Percentiles rank a stretch among this genome's conserved stretches.
Conservation (phyloP, 2,797 vertebrate species). For the Coranthus polyacanthus region DNA sequence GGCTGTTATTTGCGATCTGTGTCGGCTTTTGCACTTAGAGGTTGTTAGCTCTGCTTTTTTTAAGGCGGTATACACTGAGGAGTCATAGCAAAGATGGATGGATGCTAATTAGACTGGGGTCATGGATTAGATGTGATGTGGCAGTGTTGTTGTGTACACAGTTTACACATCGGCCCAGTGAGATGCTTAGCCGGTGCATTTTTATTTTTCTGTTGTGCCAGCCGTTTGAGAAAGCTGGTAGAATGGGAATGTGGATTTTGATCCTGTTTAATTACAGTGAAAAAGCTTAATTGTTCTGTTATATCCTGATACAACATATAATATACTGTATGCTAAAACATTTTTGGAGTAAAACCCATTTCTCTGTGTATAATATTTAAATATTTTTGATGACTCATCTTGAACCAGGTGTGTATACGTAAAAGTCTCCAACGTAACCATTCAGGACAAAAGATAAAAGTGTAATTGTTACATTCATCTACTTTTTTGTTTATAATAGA, state of each 20-base stretch:
- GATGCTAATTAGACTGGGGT: constrained; percentile 25
- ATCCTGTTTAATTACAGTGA: too few relatives aligned
- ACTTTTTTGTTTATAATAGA: too few relatives aligned
- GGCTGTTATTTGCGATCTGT: constrained; percentile 25
- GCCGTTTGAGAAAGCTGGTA: neutral
- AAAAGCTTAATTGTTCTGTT: too few relatives aligned
- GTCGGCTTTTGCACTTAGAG: constrained; percentile 19
- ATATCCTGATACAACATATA: too few relatives aligned
- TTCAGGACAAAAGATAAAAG: too few relatives aligned
- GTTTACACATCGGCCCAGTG: neutral
- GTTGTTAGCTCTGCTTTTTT: constrained; percentile 25
- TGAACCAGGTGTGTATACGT: too few relatives aligned
- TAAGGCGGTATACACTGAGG: neutral
- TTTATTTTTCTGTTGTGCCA: neutral
- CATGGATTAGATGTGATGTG: neutral
- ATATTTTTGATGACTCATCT: too few relatives aligned
- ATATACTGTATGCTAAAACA: too few relatives aligned
- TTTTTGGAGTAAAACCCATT: too few relatives aligned
- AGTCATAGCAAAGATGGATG: constrained; percentile 9
- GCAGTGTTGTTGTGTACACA: neutral
- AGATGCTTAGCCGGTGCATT: neutral
- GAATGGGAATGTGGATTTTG: neutral
- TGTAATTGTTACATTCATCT: too few relatives aligned
- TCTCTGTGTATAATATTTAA: too few relatives aligned
- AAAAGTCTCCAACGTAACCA: too few relatives aligned